A percentile compares a stretch with the other conserved stretches of the same genome.
Evolutionary conservation across 2,113 vertebrate genomes (phyloP).

Genomic region (Vulpes vulpes): DNA sequence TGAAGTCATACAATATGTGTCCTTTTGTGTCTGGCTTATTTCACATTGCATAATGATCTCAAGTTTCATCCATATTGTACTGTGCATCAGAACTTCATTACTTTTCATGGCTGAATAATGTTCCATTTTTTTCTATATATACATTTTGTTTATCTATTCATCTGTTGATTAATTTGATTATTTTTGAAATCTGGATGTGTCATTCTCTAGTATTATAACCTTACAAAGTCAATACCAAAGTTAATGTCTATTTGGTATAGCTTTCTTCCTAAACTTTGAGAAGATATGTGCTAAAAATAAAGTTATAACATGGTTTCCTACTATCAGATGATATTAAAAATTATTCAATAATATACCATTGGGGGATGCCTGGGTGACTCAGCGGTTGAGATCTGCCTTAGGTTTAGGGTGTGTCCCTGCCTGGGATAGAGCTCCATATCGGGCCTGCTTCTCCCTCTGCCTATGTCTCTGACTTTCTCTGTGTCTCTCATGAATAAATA

Average conservation of each 20-base stretch:
- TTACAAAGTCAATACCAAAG: background rate
- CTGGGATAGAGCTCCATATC: no score
- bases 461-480: no score
- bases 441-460: no score
- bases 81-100: background rate
- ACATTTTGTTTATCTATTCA: background rate
- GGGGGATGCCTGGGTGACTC: no score
- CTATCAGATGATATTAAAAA: background rate
- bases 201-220: background rate
- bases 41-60: background rate
- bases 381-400: no score
- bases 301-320: background rate
- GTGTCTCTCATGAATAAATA: no score
- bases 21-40: background rate
- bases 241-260: background rate
- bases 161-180: background rate
- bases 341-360: background rate
- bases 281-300: background rate
- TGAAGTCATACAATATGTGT: background rate
- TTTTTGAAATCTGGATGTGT: background rate
- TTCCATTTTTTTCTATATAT: background rate
- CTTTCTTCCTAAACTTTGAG: constrained; percentile 36
- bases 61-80: background rate
- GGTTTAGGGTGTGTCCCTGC: no score
- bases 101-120: background rate